Percentiles rank a stretch among this genome's conserved stretches.
Evolutionary conservation across 1,140 invertebrate species (phyloP).

Genomic region (Scylla paramamosain): DNA sequence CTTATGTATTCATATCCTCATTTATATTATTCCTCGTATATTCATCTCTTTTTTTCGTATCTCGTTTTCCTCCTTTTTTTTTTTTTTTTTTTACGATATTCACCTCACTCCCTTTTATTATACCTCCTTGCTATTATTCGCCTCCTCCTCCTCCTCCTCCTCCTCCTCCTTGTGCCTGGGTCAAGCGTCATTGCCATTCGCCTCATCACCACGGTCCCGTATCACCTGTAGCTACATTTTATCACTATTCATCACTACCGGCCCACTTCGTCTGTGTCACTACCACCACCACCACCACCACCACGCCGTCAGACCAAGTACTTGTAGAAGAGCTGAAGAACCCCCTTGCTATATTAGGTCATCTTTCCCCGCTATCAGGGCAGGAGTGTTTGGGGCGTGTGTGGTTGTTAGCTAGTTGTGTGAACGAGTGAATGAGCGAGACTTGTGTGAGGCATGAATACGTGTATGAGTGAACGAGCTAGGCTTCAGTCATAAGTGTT

Average conservation of each 20-base stretch:
- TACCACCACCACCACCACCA: neutral
- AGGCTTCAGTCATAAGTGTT: no score
- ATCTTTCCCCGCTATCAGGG: neutral
- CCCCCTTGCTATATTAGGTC: neutral
- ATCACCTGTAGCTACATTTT: neutral
- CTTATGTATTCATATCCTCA: no score
- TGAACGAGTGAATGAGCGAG: no score
- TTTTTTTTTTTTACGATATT: no score
- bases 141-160: conserved; percentile 15
- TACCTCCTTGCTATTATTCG: no score
- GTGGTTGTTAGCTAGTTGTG: no score
- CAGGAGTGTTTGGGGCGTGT: neutral
- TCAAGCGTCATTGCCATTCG: neutral
- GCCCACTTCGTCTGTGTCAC: neutral
- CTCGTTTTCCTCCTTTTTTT: no score
- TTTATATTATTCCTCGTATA: no score
- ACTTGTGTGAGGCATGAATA: no score
- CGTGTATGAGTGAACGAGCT: no score
- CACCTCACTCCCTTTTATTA: no score
- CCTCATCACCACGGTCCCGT: neutral
- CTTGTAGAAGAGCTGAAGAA: neutral
- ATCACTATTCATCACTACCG: neutral
- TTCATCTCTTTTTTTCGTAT: no score
- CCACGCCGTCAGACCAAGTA: neutral
- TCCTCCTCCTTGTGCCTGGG: neutral